phyloP scores from a whole-genome alignment of 2,888 invertebrate species.

The Nineta flava region DNA sequence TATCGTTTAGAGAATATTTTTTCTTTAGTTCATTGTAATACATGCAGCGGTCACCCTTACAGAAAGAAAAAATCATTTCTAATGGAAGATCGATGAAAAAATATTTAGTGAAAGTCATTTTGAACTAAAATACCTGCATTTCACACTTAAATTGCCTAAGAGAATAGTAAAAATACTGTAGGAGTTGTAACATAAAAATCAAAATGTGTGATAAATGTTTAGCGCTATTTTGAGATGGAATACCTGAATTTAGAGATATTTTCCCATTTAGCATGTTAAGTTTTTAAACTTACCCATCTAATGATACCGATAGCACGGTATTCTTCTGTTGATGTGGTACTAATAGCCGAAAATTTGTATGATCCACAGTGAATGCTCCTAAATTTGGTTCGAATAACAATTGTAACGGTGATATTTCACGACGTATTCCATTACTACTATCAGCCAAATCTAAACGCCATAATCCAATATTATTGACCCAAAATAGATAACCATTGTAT shows the following conservation, averaged over 20 bases:
- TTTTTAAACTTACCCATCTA: conserved; percentile 53
- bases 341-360: conserved; percentile 62
- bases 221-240: too few relatives aligned
- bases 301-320: conserved; percentile 62
- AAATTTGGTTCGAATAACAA: conserved; percentile 50
- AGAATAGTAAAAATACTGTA: too few relatives aligned
- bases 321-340: conserved; percentile 59
- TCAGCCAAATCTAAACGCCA: conserved; percentile 63
- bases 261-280: conserved; percentile 3
- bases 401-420: conserved; percentile 46
- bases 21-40: too few relatives aligned
- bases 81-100: too few relatives aligned
- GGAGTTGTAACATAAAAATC: too few relatives aligned
- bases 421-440: conserved; percentile 56
- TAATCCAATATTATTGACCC: conserved; percentile 52
- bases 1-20: too few relatives aligned
- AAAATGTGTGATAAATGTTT: too few relatives aligned
- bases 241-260: background rate
- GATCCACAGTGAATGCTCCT: conserved; percentile 73
- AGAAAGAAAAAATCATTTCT: too few relatives aligned
- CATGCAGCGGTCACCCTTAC: too few relatives aligned
- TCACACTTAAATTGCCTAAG: too few relatives aligned
- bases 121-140: too few relatives aligned
- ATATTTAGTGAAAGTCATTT: too few relatives aligned
- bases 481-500: conserved; percentile 78